Conservation (phyloP, 2,113 vertebrate genomes). For the Cettia cetti region DNA sequence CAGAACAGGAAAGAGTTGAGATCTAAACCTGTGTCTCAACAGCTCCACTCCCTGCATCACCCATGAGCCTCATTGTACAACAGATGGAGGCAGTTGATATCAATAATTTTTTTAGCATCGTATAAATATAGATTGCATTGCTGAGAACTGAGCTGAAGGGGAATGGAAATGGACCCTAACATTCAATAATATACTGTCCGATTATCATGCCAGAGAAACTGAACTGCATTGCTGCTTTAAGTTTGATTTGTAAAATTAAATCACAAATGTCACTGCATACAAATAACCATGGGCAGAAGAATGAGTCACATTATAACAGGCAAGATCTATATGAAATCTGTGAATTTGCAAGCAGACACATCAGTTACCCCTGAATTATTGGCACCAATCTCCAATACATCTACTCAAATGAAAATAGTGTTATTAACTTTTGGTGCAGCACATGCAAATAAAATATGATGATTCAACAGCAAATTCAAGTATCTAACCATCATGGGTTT, state of each 20-base stretch:
- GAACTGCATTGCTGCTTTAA: background rate
- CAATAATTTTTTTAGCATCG: conserved; percentile 5
- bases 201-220: conserved; percentile 1
- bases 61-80: background rate
- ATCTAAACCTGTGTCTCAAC: background rate
- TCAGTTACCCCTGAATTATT: conserved; percentile 43
- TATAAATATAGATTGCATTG: conserved; percentile 36
- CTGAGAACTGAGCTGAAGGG: background rate
- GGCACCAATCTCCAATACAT: background rate
- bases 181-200: background rate
- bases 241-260: conserved; percentile 44
- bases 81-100: conserved; percentile 5
- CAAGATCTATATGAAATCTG: conserved; percentile 23
- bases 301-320: conserved; percentile 13
- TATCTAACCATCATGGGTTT: background rate
- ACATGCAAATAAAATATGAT: background rate
- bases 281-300: background rate
- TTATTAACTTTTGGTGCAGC: conserved; percentile 30
- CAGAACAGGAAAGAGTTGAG: background rate
- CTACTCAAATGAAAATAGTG: conserved; percentile 20
- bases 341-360: conserved; percentile 19
- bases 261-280: conserved; percentile 27
- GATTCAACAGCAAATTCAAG: conserved; percentile 5
- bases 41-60: background rate
- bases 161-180: background rate